Evolutionary conservation across 2,797 vertebrate species (phyloP), one percentile per base, ranked within the genome.

Genomic region (Danio tinwini): DNA sequence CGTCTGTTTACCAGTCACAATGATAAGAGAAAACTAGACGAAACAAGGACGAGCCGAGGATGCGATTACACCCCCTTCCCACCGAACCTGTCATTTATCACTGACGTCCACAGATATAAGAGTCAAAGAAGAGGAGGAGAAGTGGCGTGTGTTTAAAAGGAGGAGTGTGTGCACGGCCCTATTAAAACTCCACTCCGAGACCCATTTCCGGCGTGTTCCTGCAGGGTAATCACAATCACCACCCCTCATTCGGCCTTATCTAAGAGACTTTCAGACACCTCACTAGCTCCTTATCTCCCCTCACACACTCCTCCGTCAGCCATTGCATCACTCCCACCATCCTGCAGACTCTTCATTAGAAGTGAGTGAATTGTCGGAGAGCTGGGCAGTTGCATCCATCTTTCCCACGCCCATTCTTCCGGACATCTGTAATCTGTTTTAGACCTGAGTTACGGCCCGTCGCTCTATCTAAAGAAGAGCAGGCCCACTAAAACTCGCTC

Each of bases 251-350:
- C 49, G 14, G 73, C 56, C 37, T 77, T 76, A 83, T 83, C 82
- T 76, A 55, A 49, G 45, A 72, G 14, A 74, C 67, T 70, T 70
- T 50, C 16, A 68, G 76, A 55, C 58, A 76, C 80, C 62, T 61
- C 62, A 56, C 61, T 50, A 64, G 39, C 49, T 63, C 53, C 81
- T 83, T 83, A 83, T 83, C 81, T 75, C 71, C 39, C 45, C 76
- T 74, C 71, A 39, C 63, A 85, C 87, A 87, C 86, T 16, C 61
- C 85, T 87, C 82, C 83, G 78, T 91, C 90, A 90, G 69, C 76
- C 58, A 82, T 87, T 91, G 89, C 89, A 88, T 92, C 92, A 91
- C 77, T 5, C 69, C 83, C 81, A 44, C 83, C 86, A 83, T 88
- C 87, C 81, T 80, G 1, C 16, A 59, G 62, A 86, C 81, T 87